Base-by-base conservation (phyloP, 2,888 invertebrate genomes). In the Ethmia dodecea region DNA sequence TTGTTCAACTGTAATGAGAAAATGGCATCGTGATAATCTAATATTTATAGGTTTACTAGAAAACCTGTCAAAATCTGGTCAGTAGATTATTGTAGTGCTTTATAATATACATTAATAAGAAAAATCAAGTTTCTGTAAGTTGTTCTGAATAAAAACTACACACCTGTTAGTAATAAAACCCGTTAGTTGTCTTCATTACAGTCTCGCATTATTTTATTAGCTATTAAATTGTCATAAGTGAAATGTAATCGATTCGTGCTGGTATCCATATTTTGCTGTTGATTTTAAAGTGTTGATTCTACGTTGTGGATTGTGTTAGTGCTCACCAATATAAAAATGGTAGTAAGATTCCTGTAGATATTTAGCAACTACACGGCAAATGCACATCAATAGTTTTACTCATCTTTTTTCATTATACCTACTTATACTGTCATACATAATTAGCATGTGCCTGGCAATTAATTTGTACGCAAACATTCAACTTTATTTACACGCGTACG, bases 201-300 rank as follows among this genome's bases (percentile, higher is more conserved):
- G 5, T 29, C 28, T 28, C 32, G 13, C 32, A 30, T 31, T 20
- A 36, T 37, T 37, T 29, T 29, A 32, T 28, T 3, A 15, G 28
- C 29, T 18, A 33, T 37, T 25, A 13, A 24, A 25, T 25, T 57
- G 62, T 51, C 35, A 43, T 56, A 47, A 55, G 48, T 46, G 49
- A 55, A 59, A 55, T 45, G 52, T 11, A 11, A 12, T n/a, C n/a
- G 3, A n/a, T 22, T 22, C n/a, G n/a, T 22, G 9, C 3, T 22
- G n/a, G n/a, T n/a, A 22, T 22, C 22, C 9, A n/a, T n/a, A 22
- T 9, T 11, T 26, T 9, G 11, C 4, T 12, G 26, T 26, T 5
- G 12, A 26, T 26, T n/a, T n/a, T n/a, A n/a, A n/a, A n/a, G n/a
- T n/a, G n/a, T n/a, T n/a, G n/a, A n/a, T n/a, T n/a, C n/a, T n/a